Base-by-base conservation (phyloP, 2,113 vertebrate genomes). In the Hepsetus odoe region DNA sequence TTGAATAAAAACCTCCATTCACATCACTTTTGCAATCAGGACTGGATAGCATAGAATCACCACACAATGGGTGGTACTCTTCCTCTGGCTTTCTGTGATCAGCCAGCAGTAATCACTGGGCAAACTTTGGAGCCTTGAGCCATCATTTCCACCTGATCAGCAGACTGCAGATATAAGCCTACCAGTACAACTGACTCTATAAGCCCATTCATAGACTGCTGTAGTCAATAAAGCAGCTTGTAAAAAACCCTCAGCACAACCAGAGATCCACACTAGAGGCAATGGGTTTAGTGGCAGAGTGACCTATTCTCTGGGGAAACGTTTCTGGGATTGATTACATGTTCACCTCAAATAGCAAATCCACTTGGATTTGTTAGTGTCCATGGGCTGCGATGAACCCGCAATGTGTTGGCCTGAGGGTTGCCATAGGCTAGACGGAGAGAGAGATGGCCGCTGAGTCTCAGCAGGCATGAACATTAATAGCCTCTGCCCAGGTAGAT, bases 401-500 rank as follows among this genome's bases (percentile, higher is more conserved):
- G 56, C 26, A 40, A 72, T 75, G 83, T 80, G n/a, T 84, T 71
- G 73, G 72, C 46, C 28, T 44, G 59, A 30, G 22, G n/a, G 40
- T 83, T 61, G 85, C 81, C 82, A 80, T 72, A 35, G 22, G 40
- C 59, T 82, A 72, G 81, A 82, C 82, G 82, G 79, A 87, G 28
- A 82, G 28, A 85, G 66, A 73, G 59, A 72, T 79, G 30, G 72
- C 74, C 75, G 38, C 55, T 42, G 56, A 86, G 67, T 77, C 24
- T 9, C n/a, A 66, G 72, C 61, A 78, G 85, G 77, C 77, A 73
- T 62, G 35, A 26, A 16, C 55, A 86, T 86, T 86, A 84, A 86
- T 85, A 79, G 46, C 51, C 42, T 64, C 72, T 77, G 35, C 71
- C 22, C 70, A 59, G 74, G 76, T 56, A 65, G 62, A 77, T 73